These are phyloP conservation scores for Lampropteryx suffumata DNA, from an alignment of 2,888 invertebrate species.

Conservation along the genomic window DNA sequence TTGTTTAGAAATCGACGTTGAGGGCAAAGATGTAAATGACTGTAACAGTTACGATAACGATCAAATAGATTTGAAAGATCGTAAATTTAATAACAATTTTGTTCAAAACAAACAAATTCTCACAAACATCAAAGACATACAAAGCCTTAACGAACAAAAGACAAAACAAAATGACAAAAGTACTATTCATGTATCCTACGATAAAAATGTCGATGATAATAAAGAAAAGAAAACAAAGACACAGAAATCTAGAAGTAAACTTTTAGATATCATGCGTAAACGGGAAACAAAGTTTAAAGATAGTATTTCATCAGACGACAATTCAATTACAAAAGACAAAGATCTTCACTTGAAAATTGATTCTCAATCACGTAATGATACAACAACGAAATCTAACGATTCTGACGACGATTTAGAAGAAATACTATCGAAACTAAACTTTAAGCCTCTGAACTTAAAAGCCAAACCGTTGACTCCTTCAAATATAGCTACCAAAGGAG, in stretches of 20 bases:
- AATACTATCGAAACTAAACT: slow-evolving; percentile 5
- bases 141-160: not conserved
- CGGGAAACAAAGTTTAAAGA: not conserved
- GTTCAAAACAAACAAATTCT: slow-evolving; percentile 6
- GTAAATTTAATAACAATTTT: slow-evolving; percentile 1
- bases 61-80: slow-evolving; percentile 1
- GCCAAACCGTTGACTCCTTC: not conserved
- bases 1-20: not conserved
- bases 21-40: not conserved
- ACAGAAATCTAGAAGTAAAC: slow-evolving; percentile 3
- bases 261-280: slow-evolving; percentile 11
- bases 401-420: slow-evolving; percentile 19
- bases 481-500: slow-evolving; percentile 4
- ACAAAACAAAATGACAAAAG: not conserved
- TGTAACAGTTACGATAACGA: not conserved
- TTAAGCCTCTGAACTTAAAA: not conserved
- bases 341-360: not conserved
- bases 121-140: not conserved
- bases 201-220: not conserved
- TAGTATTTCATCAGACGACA: slow-evolving; percentile 10
- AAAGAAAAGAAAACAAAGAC: not conserved
- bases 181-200: not conserved
- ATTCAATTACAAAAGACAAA: not conserved
- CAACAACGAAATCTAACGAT: slow-evolving; percentile 1
- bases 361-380: not conserved